Evolutionary conservation across 2,113 vertebrate species (phyloP), one percentile per base, ranked within the genome.

Genomic region (Chamaetylas fuelleborni): DNA sequence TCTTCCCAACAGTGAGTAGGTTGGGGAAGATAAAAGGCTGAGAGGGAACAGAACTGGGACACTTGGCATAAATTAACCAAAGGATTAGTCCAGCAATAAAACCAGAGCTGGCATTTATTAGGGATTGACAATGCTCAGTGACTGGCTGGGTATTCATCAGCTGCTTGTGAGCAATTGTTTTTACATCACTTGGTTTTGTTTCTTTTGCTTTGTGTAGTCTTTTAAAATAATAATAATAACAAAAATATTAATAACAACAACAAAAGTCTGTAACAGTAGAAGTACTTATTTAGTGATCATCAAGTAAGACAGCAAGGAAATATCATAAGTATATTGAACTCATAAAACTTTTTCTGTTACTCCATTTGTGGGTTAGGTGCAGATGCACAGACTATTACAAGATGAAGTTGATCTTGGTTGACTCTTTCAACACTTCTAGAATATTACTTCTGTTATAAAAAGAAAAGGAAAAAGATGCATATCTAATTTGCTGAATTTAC

Each of bases 81-180:
- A 78, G 10, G 8, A 11, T 17, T 73, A 29, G 22, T 24, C 36
- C 22, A 81, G 10, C 13, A 73, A 26, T 43, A 69, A 87, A 83
- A 77, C 6, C 12, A 11, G n/a, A 29, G 14, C 11, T 1, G 5
- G 4, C 0, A 1, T 28, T 90, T 47, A 15, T 66, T 29, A 57
- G 19, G 19, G 11, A 7, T 13, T 81, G 43, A 11, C 9, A 24
- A 24, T 57, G 34, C 7, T 51, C 31, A 19, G 50, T 53, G 31
- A 51, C 29, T 53, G 18, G 4, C 36, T 57, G 14, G 18, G 16
- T 24, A 53, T n/a, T 57, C 45, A 40, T 48, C 61, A 65, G 13
- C 38, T 62, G 19, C 28, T 70, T 70, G 38, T 54, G 6, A 64
- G 8, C 15, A 28, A 65, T 11, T 60, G 19, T 14, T 29, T 90